Percentiles rank a stretch among this genome's conserved stretches.
These are phyloP conservation scores for Neolamprologus variostigma DNA, from an alignment of 2,113 vertebrate genomes.

Conservation along the genomic window DNA sequence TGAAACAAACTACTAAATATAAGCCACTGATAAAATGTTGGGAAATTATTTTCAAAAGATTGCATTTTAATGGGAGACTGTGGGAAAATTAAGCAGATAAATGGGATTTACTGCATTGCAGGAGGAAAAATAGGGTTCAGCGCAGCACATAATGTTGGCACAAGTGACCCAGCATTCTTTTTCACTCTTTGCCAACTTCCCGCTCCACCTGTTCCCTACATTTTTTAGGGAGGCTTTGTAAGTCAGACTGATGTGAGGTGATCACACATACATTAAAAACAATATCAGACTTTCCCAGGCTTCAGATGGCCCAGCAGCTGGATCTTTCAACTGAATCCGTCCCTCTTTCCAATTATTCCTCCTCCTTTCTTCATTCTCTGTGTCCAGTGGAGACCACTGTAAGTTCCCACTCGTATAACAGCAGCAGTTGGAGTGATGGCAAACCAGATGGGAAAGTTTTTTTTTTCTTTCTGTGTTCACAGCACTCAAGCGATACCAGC, in stretches of 20 bases:
- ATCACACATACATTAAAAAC: slow-evolving; percentile 43
- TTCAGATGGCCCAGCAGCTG: slow-evolving; percentile 75
- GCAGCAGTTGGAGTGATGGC: slow-evolving; percentile 57
- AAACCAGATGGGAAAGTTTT: slow-evolving; percentile 63
- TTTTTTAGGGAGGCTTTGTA: slow-evolving; percentile 45
- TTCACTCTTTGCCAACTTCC: slow-evolving; percentile 37
- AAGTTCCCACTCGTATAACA: slow-evolving; percentile 52
- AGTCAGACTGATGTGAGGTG: slow-evolving; percentile 49
- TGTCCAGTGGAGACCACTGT: slow-evolving; percentile 28
- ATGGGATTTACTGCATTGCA: slow-evolving; percentile 19
- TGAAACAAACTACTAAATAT: not conserved
- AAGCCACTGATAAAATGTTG: not conserved
- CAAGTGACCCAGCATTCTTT: slow-evolving; percentile 32
- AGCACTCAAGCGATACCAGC: slow-evolving; percentile 33
- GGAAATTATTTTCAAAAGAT: not conserved
- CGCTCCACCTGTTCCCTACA: slow-evolving; percentile 61
- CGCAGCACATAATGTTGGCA: slow-evolving; percentile 38
- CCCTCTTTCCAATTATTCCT: slow-evolving; percentile 26
- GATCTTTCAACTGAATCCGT: slow-evolving; percentile 51
- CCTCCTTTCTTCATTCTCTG: slow-evolving; percentile 18
- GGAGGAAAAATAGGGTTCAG: slow-evolving; percentile 5
- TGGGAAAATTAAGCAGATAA: slow-evolving; percentile 17
- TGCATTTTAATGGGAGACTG: not conserved
- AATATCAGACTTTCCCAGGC: slow-evolving; percentile 76
- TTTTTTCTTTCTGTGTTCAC: not conserved